A percentile compares a stretch with the other conserved stretches of the same genome.
Evolutionary conservation across 1,140 invertebrate species (phyloP).

Genomic region (Drosophila baimaii): DNA sequence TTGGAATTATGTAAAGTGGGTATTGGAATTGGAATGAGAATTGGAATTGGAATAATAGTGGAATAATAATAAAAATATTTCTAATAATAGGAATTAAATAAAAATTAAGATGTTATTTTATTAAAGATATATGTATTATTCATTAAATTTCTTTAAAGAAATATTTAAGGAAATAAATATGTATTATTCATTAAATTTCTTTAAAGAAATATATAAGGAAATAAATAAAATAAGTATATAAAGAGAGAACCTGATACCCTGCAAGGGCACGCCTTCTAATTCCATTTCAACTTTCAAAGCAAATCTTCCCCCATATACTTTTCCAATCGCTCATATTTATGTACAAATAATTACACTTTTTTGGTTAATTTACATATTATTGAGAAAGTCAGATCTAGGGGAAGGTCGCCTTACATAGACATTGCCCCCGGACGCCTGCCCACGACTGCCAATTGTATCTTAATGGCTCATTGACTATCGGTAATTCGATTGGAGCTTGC

Average conservation of each 20-base stretch:
- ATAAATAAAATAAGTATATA: too few relatives aligned
- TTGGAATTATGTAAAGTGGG: background rate
- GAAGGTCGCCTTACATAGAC: slow-evolving; percentile 46
- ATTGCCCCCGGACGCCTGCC: slow-evolving; percentile 49
- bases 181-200: too few relatives aligned
- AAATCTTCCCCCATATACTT: background rate
- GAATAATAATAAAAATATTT: too few relatives aligned
- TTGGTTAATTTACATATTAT: slow-evolving; percentile 18
- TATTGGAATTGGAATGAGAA: background rate
- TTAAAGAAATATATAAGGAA: too few relatives aligned
- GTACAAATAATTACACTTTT: slow-evolving; percentile 2
- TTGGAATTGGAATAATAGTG: too few relatives aligned
- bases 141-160: too few relatives aligned
- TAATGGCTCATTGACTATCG: slow-evolving; percentile 73
- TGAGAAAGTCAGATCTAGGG: slow-evolving; percentile 36
- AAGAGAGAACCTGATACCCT: too few relatives aligned
- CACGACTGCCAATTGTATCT: slow-evolving; percentile 41
- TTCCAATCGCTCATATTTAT: background rate
- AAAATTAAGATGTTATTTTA: too few relatives aligned
- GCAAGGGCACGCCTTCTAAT: background rate
- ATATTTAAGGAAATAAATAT: too few relatives aligned
- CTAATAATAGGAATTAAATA: too few relatives aligned
- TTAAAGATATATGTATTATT: too few relatives aligned
- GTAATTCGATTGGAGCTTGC: slow-evolving; percentile 59
- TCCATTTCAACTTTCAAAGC: background rate